Evolutionary conservation across 2,797 vertebrate genomes (phyloP), one percentile per base, ranked within the genome.

Genomic region (Apodemus agrarius): DNA sequence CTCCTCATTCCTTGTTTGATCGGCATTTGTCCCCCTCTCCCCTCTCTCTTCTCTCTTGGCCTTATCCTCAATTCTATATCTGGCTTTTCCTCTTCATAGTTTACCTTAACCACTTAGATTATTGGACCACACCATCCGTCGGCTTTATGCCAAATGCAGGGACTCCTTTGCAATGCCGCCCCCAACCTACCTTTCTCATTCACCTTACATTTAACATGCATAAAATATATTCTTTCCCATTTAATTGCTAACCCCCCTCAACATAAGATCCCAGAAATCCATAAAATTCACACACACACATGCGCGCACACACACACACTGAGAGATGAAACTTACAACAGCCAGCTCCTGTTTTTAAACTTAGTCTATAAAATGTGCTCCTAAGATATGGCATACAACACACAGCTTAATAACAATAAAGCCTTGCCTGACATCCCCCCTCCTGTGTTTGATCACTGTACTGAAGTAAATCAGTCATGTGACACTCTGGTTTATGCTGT

Each of bases 71-170:
- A 3, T 6, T 65, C 43, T 37, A 9, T 65, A 65, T 40, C 54
- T 91, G 67, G 40, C n/a, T 90, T 93, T 95, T 95, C 74, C 16
- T 85, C 88, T 76, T 74, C 61, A 10, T 34, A 37, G 16, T 29
- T 94, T 63, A 65, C 34, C 17, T 57, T 57, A 90, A 84, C 43
- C 89, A 84, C 1, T 7, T 80, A 46, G 90, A 57, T 7, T 29
- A 12, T 40, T 74, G 57, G 46, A 3, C 16, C 14, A 37, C 31
- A 43, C 14, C 54, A 37, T 40, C 43, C 65, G 37, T 24, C 59
- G 52, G 63, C 75, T 67, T 34, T 29, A 43, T 26, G 7, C 7
- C 31, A 49, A 37, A 94, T 34, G 1, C 40, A 40, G 14, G 17
- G 3, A 40, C 6, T 76, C 49, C 21, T 29, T 91, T 76, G 26